Conservation (phyloP, 2,888 invertebrate species). For the Zeuzera pyrina region DNA sequence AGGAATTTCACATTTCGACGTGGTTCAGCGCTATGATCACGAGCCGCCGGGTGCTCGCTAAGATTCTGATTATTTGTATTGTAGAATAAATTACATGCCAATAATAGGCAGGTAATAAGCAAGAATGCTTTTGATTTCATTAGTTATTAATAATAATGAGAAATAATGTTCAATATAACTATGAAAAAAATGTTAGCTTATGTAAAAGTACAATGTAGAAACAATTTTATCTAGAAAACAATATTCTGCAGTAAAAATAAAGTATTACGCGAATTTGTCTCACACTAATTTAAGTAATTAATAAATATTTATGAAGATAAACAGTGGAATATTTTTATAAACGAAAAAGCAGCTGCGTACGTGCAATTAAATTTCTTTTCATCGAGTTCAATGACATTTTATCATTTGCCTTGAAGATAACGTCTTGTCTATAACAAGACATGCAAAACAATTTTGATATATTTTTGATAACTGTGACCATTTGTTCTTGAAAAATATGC, state of each 20-base stretch:
- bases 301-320: constrained; percentile 6
- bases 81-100: no score
- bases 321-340: constrained; percentile 16
- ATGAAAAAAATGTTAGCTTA: neutral
- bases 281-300: neutral
- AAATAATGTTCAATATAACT: no score
- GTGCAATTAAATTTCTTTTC: constrained; percentile 33
- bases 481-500: no score
- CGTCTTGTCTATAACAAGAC: constrained; percentile 38
- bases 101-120: no score
- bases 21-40: no score
- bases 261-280: neutral
- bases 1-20: no score
- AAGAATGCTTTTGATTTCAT: no score
- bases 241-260: neutral
- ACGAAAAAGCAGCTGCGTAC: constrained; percentile 14
- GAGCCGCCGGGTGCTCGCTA: no score
- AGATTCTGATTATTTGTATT: no score
- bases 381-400: constrained; percentile 61
- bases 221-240: neutral
- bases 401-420: constrained; percentile 63
- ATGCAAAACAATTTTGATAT: constrained; percentile 29
- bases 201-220: neutral
- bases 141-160: no score
- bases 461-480: neutral